Base-by-base conservation (phyloP, 2,113 vertebrate genomes). In the Aegithalos caudatus region DNA sequence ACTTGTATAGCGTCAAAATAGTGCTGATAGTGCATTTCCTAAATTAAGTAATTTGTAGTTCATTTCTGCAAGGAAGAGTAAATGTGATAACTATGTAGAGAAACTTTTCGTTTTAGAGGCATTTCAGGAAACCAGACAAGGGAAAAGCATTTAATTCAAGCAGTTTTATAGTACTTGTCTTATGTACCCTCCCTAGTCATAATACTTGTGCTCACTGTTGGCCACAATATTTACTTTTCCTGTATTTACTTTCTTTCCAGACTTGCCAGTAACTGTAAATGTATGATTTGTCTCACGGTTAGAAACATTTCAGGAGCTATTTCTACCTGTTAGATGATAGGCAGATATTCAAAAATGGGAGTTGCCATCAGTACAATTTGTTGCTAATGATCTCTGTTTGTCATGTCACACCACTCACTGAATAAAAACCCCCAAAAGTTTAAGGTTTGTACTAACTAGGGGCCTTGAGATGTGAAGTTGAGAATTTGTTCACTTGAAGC, bases 351-450 rank as follows among this genome's bases (percentile, higher is more conserved):
- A 31, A 35, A 91, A 78, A 70, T 11, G 10, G 19, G 38, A 47
- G 23, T n/a, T 61, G 64, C 16, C 16, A 15, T 62, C 35, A 9
- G 12, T 14, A 2, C 0, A 1, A 23, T 77, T 64, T 67, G 18
- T 33, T 61, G 47, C 28, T 67, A 13, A 38, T 28, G 12, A 25
- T 82, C 29, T 79, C 33, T n/a, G 7, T 42, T 83, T 21, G 67
- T 78, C 57, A 10, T 58, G 17, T 67, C 24, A 14, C 6, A 51
- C 16, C 35, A 35, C 6, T 40, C 33, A 38, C 27, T 47, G 45
- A 60, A 60, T 56, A 60, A 61, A 45, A 47, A 12, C 1, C 0
- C 1, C 9, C 28, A 0, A 0, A 79, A 65, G 25, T 69, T 48
- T 56, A 23, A 62, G 9, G 5, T 65, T 76, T 72, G 4, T 53